Percentiles rank a stretch among this genome's conserved stretches.
Evolutionary conservation across 2,113 vertebrate genomes (phyloP).

Genomic region (Pampusana beccarii): DNA sequence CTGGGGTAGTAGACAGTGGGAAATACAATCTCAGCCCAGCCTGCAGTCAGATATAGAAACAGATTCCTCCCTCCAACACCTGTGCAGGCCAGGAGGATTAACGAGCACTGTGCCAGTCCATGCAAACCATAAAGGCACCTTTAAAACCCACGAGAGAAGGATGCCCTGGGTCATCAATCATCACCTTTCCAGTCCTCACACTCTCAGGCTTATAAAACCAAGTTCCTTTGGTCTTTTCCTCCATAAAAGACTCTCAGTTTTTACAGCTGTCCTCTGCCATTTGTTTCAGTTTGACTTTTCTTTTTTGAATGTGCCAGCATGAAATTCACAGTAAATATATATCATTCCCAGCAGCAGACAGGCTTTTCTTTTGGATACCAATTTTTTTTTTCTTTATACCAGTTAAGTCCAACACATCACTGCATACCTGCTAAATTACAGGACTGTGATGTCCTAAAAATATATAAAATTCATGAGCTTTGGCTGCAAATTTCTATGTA

Average conservation of each 20-base stretch:
- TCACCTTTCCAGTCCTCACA: background rate
- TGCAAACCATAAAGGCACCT: background rate
- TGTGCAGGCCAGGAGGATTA: background rate
- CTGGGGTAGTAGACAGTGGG: background rate
- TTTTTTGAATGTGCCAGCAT: background rate
- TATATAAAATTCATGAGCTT: background rate
- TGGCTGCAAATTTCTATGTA: background rate
- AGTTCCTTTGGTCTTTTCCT: background rate
- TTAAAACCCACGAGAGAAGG: rapidly evolving
- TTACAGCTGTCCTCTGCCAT: background rate
- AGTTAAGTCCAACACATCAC: background rate
- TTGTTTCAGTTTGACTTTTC: background rate
- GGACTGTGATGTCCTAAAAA: background rate
- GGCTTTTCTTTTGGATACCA: background rate
- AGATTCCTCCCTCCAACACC: background rate
- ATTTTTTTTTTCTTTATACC: background rate
- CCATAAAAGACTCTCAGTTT: background rate
- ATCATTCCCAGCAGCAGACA: background rate
- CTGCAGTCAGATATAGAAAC: background rate
- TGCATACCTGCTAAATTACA: background rate
- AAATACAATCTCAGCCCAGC: background rate
- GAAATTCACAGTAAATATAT: background rate
- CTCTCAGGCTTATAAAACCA: background rate
- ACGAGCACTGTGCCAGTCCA: background rate
- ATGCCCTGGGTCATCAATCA: background rate